Evolutionary conservation across 92 coral and sea anemone genomes (phyloP).

Genomic region (Scolanthus callimorphus): DNA sequence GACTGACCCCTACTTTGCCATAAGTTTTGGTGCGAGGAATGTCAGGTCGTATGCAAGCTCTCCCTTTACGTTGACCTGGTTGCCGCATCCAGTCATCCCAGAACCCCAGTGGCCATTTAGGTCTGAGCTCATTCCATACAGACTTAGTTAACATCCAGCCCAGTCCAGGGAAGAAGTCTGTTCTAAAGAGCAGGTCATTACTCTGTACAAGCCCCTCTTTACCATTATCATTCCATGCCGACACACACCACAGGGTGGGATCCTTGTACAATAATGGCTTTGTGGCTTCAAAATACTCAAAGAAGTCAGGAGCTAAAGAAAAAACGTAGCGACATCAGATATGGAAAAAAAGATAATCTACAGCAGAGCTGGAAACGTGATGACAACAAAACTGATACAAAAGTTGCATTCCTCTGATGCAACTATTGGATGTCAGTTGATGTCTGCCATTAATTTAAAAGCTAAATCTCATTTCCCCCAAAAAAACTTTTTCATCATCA

Average conservation of each 20-base stretch:
- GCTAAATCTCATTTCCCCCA: too few relatives aligned
- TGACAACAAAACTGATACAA: too few relatives aligned
- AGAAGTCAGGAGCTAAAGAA: conserved; percentile 89
- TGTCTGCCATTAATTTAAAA: too few relatives aligned
- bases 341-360: too few relatives aligned
- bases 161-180: conserved; percentile 96
- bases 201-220: conserved; percentile 87
- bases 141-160: conserved; percentile 93
- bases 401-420: too few relatives aligned
- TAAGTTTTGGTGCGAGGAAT: conserved; percentile 89
- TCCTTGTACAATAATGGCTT: conserved; percentile 72
- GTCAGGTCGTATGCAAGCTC: conserved; percentile 97
- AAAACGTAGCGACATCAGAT: background rate
- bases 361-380: too few relatives aligned
- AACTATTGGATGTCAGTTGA: too few relatives aligned
- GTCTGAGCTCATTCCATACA: conserved; percentile 76
- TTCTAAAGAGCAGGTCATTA: conserved; percentile 76
- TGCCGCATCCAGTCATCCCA: conserved; percentile 99
- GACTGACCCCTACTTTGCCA: conserved; percentile 94
- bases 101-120: conserved; percentile 95
- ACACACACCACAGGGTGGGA: conserved; percentile 90
- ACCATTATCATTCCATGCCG: conserved; percentile 99
- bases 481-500: too few relatives aligned
- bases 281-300: conserved; percentile 86
- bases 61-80: conserved; percentile 64